These are phyloP conservation scores for Cyanistes caeruleus DNA, from an alignment of 2,113 vertebrate genomes.

Conservation along the genomic window DNA sequence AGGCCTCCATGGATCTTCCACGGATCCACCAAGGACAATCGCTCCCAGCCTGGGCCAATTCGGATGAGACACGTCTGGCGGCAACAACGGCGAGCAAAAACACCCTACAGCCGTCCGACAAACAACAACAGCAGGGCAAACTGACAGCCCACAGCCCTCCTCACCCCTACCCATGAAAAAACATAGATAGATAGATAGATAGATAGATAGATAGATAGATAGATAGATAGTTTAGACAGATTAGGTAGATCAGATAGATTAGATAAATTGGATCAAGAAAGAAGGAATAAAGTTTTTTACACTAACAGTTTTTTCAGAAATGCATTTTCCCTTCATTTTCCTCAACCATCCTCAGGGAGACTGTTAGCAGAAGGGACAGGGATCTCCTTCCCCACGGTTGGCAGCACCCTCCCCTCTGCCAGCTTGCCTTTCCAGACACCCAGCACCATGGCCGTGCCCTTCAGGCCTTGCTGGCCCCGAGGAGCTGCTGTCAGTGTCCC, in stretches of 20 bases:
- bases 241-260: background rate
- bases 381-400: background rate
- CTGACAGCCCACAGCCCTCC: accelerated
- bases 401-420: no score
- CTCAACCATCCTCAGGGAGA: accelerated
- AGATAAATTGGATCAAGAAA: no score
- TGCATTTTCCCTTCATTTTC: no score
- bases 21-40: accelerated
- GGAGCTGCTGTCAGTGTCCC: background rate
- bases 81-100: background rate
- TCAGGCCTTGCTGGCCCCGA: background rate
- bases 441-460: background rate
- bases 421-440: accelerated
- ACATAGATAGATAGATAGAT: no score
- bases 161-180: accelerated
- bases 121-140: background rate
- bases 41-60: background rate
- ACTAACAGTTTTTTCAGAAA: no score
- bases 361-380: accelerated
- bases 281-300: background rate
- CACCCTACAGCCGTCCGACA: background rate
- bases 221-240: background rate
- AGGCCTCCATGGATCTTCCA: background rate
- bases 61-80: background rate
- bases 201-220: accelerated